Conservation (phyloP, 2,888 invertebrate species). For the Eupithecia vulgata region DNA sequence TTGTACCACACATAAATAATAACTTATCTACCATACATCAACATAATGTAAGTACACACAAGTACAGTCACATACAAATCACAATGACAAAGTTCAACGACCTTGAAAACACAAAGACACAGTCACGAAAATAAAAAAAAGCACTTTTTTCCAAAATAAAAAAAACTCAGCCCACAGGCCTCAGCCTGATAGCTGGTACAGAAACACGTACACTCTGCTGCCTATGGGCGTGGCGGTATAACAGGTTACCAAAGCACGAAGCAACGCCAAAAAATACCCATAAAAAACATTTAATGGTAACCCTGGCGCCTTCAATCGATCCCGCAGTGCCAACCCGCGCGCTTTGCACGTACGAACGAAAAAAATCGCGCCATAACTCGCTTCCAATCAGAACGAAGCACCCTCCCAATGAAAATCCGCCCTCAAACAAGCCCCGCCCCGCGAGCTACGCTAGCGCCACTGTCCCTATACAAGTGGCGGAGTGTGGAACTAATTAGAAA, state of each 20-base stretch:
- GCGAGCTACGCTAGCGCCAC: conserved; percentile 66
- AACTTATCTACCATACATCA: conserved; percentile 11
- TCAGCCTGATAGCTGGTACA: conserved; percentile 72
- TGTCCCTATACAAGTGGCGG: conserved; percentile 71
- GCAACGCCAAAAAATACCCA: conserved; percentile 82
- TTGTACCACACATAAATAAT: conserved; percentile 9
- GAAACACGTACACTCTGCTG: conserved; percentile 69
- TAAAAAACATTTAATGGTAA: conserved; percentile 83
- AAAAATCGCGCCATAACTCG: conserved; percentile 70
- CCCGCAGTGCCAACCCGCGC: conserved; percentile 75
- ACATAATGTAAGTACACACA: neutral
- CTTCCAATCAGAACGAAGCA: conserved; percentile 62
- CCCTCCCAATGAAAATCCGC: conserved; percentile 66
- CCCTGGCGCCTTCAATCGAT: conserved; percentile 79
- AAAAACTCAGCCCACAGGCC: conserved; percentile 70
- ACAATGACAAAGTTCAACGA: conserved; percentile 45
- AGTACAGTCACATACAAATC: conserved; percentile 38
- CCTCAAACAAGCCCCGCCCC: conserved; percentile 63
- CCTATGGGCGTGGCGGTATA: conserved; percentile 76
- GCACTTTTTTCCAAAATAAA: conserved; percentile 59
- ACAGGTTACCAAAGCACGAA: conserved; percentile 80
- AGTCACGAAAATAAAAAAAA: conserved; percentile 68
- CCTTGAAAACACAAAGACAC: conserved; percentile 68
- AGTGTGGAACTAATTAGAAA: conserved; percentile 70
- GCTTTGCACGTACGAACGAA: conserved; percentile 72